Conservation (phyloP, 2,113 vertebrate species). For the Nothoprocta perdicaria region DNA sequence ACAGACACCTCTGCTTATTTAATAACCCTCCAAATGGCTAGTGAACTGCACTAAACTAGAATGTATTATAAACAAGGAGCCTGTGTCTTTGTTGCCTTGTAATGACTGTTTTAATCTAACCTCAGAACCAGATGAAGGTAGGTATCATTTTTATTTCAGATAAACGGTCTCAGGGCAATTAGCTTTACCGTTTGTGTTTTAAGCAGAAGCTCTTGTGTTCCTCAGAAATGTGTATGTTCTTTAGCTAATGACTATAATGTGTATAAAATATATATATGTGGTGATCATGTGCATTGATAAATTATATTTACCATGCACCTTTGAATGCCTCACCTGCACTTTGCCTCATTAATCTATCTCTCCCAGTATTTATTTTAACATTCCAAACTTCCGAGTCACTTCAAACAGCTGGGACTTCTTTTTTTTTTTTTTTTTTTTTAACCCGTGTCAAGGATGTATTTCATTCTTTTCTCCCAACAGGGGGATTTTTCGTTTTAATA, state of each 20-base stretch:
- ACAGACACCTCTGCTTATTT: background rate
- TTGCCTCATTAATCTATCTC: background rate
- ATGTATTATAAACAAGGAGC: background rate
- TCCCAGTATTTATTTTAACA: background rate
- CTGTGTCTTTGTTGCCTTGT: background rate
- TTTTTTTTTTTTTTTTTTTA: background rate
- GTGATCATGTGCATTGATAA: background rate
- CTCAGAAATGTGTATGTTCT: background rate
- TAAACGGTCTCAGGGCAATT: background rate
- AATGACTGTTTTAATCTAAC: background rate
- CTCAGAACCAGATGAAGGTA: background rate
- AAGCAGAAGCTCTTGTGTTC: background rate
- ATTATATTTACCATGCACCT: background rate
- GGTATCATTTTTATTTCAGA: background rate
- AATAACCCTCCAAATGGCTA: background rate
- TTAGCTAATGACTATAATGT: background rate
- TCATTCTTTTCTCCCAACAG: background rate
- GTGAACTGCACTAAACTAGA: background rate
- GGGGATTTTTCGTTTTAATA: background rate
- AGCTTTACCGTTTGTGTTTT: background rate
- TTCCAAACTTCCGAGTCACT: slow-evolving; percentile 20
- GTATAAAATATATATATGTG: background rate
- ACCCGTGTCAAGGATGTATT: background rate
- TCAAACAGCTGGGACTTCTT: background rate
- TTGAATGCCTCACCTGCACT: slow-evolving; percentile 1